Conservation (phyloP, 2,797 vertebrate genomes). For the Malurus leucopterus region DNA sequence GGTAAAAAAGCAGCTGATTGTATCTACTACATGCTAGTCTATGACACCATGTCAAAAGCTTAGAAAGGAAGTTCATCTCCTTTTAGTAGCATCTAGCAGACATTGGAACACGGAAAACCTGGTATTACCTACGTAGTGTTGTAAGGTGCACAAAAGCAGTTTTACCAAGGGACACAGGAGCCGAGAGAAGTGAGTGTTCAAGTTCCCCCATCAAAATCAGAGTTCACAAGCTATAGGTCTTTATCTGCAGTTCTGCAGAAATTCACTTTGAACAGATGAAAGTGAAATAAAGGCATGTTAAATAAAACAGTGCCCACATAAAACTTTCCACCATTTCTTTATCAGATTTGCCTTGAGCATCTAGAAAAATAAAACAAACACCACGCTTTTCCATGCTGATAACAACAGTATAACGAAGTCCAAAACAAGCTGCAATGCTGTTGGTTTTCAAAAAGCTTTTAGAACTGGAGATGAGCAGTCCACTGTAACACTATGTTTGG, state of each 20-base stretch:
- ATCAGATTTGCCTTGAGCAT: conserved; percentile 69
- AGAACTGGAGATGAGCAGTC: conserved; percentile 80
- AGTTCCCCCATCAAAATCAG: conserved; percentile 62
- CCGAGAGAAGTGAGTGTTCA: conserved; percentile 66
- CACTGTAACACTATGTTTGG: conserved; percentile 78
- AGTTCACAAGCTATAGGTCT: conserved; percentile 59
- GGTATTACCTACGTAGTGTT: conserved; percentile 70
- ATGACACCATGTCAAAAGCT: conserved; percentile 75
- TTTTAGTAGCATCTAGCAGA: conserved; percentile 78
- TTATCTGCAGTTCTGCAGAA: conserved; percentile 56
- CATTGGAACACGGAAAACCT: conserved; percentile 71
- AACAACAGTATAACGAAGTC: conserved; percentile 73
- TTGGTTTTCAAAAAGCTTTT: conserved; percentile 79
- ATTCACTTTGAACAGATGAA: conserved; percentile 58
- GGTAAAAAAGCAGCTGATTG: conserved; percentile 75
- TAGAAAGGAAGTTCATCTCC: conserved; percentile 73
- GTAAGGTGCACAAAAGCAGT: conserved; percentile 74
- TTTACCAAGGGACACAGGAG: conserved; percentile 67
- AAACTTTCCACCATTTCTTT: conserved; percentile 59
- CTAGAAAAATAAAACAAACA: conserved; percentile 70
- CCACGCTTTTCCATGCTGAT: conserved; percentile 78
- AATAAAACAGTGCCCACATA: conserved; percentile 66
- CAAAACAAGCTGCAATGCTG: conserved; percentile 83
- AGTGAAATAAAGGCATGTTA: conserved; percentile 71
- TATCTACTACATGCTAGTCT: conserved; percentile 80